Conservation (phyloP, 2,113 vertebrate genomes). For the Aplodontia rufa region DNA sequence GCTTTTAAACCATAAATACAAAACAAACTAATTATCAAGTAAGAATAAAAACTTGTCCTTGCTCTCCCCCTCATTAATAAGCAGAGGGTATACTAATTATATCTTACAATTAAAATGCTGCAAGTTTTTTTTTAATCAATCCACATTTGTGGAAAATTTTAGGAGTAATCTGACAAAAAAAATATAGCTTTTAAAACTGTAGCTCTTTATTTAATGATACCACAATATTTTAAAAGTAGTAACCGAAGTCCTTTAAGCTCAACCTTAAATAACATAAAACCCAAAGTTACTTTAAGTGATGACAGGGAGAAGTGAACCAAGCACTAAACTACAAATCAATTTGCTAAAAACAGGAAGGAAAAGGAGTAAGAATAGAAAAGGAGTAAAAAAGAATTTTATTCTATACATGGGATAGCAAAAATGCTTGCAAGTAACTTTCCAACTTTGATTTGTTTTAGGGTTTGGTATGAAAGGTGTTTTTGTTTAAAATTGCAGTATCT, state of each 20-base stretch:
- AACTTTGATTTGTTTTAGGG: slow-evolving; percentile 30
- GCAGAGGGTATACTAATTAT: slow-evolving; percentile 54
- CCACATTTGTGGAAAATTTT: slow-evolving; percentile 57
- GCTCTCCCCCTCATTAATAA: slow-evolving; percentile 61
- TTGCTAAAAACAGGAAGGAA: slow-evolving; percentile 75
- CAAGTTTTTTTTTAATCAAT: slow-evolving; percentile 19
- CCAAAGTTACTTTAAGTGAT: slow-evolving; percentile 81
- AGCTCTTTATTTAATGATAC: slow-evolving; percentile 56
- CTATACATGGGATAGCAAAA: slow-evolving; percentile 83
- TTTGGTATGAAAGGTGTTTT: slow-evolving; percentile 49
- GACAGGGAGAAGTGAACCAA: slow-evolving; percentile 80
- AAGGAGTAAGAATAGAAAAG: slow-evolving; percentile 76
- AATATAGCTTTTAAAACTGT: slow-evolving; percentile 53
- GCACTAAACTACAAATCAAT: slow-evolving; percentile 83
- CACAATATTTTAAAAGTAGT: slow-evolving; percentile 54
- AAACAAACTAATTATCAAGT: slow-evolving; percentile 52
- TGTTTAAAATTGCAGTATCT: slow-evolving; percentile 81
- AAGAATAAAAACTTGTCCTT: slow-evolving; percentile 58
- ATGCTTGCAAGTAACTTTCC: slow-evolving; percentile 65
- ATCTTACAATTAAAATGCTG: slow-evolving; percentile 62
- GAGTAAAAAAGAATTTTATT: slow-evolving; percentile 81
- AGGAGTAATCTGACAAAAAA: slow-evolving; percentile 58
- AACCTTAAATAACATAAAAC: slow-evolving; percentile 85
- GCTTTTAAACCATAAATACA: slow-evolving; percentile 59
- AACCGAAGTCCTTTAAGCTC: slow-evolving; percentile 87